Conservation (phyloP, 2,888 invertebrate species). For the Agriopis marginaria region DNA sequence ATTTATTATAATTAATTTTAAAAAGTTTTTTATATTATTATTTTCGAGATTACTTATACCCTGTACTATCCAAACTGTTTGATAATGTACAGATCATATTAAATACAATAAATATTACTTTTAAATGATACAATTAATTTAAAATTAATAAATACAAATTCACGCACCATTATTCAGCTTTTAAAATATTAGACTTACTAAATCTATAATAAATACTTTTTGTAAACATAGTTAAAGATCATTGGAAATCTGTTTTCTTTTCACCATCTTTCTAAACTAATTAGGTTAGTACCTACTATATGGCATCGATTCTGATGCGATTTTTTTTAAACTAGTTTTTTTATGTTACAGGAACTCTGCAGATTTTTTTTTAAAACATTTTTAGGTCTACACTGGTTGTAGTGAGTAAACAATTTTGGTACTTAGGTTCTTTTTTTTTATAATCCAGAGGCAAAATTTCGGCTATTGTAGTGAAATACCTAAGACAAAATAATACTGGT, state of each 20-base stretch:
- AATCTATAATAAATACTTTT: constrained; percentile 9
- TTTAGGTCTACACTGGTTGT: too few relatives aligned
- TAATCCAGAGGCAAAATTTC: too few relatives aligned
- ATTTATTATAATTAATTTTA: neutral
- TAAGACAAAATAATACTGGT: too few relatives aligned
- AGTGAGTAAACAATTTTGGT: too few relatives aligned
- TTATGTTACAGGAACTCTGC: too few relatives aligned
- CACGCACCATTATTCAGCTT: constrained; percentile 79
- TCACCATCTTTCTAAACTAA: neutral
- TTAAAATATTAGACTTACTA: constrained; percentile 53
- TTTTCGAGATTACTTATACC: constrained; percentile 49
- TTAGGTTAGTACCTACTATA: neutral
- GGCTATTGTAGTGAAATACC: too few relatives aligned
- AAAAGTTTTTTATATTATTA: neutral
- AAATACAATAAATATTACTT: constrained; percentile 27
- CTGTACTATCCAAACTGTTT: constrained; percentile 61
- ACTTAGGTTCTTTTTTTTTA: too few relatives aligned
- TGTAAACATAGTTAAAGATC: constrained; percentile 52
- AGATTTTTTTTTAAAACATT: too few relatives aligned
- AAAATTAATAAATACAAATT: constrained; percentile 34
- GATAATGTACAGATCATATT: constrained; percentile 37
- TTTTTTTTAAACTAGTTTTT: too few relatives aligned
- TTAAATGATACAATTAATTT: constrained; percentile 31
- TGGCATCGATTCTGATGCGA: neutral
- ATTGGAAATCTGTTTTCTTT: constrained; percentile 55